Base-by-base conservation (phyloP, 2,113 vertebrate species). In the Eleginops maclovinus region DNA sequence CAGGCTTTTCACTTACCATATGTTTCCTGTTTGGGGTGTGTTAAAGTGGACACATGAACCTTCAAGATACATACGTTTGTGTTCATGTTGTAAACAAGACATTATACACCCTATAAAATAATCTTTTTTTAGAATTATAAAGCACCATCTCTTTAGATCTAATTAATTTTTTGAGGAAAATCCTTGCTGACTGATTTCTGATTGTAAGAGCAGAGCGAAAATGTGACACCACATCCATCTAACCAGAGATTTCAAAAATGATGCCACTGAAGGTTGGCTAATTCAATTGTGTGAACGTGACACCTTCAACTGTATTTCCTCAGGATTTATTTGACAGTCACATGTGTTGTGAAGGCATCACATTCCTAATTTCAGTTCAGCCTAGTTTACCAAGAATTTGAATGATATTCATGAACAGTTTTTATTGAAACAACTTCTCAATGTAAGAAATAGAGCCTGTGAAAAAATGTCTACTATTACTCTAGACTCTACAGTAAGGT, bases 191-290 rank as follows among this genome's bases (percentile, higher is more conserved):
- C 54, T 50, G 72, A 54, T 62, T 22, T 75, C 31, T 40, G 22
- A 79, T 26, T 26, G n/a, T 75, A 51, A 75, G 15, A 58, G 59
- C 50, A 14, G 40, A 62, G 13, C 6, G 5, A n/a, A 50, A 31
- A 62, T 44, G 41, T 63, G 77, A 63, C 62, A 43, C 28, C 19
- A n/a, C n/a, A 36, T 79, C 58, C 43, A 63, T 44, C 17, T 54
- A 66, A 26, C 15, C 54, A 12, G 19, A 43, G 31, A 62, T 69
- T 50, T 47, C n/a, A n/a, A 75, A 43, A 75, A 22, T 62, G 12
- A 71, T 44, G 50, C 62, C 22, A 15, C 36, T 59, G 56, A 72
- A 72, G 64, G 21, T 12, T 4, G 17, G n/a, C 31, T 65, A 55
- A 64, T 73, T 19, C 24, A 77, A 19, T n/a, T 51, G 24, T 74